phyloP scores from a whole-genome alignment of 2,113 vertebrate species.

The Eidolon helvum region DNA sequence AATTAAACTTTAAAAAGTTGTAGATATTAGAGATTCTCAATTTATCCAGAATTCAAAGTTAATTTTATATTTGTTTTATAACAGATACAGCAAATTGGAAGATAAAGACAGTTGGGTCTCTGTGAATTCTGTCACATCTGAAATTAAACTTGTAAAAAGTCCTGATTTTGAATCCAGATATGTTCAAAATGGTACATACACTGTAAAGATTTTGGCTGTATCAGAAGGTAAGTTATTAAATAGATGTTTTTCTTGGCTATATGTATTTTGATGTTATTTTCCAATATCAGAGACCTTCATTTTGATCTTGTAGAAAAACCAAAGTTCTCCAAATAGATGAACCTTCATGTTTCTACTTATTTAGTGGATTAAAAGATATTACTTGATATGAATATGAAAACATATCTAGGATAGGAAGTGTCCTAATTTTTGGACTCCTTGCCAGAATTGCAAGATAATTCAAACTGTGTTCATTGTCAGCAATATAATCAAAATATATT shows the following conservation, averaged over 20 bases:
- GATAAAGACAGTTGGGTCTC: constrained; percentile 83
- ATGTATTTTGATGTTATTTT: constrained; percentile 3
- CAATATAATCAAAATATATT: neutral
- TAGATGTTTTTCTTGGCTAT: neutral
- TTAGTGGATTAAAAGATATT: neutral
- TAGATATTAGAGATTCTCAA: neutral
- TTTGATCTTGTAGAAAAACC: neutral
- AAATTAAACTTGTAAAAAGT: constrained; percentile 82
- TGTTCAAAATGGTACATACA: constrained; percentile 85
- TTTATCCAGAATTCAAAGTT: neutral
- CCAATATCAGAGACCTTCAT: neutral
- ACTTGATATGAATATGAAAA: neutral
- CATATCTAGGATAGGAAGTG: neutral
- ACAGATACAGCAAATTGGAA: constrained; percentile 83
- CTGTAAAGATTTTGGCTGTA: constrained; percentile 81
- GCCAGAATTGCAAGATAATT: neutral
- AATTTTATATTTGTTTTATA: constrained; percentile 19
- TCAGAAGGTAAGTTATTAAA: constrained; percentile 80
- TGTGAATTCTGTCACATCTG: constrained; percentile 81
- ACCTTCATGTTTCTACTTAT: neutral
- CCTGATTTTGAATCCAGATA: constrained; percentile 83
- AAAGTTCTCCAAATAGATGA: neutral
- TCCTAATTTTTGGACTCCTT: neutral
- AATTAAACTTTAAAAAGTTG: neutral
- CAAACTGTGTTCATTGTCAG: neutral